phyloP scores from a whole-genome alignment of 2,113 vertebrate species.

The Mola mola region DNA sequence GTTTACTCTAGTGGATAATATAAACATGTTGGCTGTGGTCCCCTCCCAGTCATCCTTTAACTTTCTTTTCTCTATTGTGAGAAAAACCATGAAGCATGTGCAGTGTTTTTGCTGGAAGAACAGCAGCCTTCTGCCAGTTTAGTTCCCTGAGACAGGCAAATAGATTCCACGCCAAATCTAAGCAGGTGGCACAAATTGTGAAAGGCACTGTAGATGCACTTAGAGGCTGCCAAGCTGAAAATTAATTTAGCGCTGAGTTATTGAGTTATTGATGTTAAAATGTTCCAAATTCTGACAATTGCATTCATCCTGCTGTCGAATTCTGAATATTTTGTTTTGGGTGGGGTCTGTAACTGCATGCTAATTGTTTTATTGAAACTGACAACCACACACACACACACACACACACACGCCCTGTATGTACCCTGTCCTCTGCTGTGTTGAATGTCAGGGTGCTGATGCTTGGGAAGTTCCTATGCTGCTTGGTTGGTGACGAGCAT shows the following conservation, averaged over 20 bases:
- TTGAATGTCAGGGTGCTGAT: slow-evolving; percentile 55
- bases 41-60: slow-evolving; percentile 39
- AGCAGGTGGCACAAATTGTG: slow-evolving; percentile 59
- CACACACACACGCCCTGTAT: slow-evolving; percentile 17
- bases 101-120: slow-evolving; percentile 27
- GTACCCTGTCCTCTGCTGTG: slow-evolving; percentile 39
- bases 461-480: slow-evolving; percentile 51
- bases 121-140: slow-evolving; percentile 32
- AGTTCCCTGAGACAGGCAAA: slow-evolving; percentile 38
- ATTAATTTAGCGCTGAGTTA: slow-evolving; percentile 36
- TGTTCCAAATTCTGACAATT: slow-evolving; percentile 25
- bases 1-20: slow-evolving; percentile 34
- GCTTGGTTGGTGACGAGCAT: slow-evolving; percentile 48
- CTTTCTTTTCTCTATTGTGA: slow-evolving; percentile 8
- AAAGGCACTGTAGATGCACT: slow-evolving; percentile 27
- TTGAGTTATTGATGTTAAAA: slow-evolving; percentile 33
- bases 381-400: slow-evolving; percentile 18
- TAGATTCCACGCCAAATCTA: slow-evolving; percentile 53
- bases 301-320: slow-evolving; percentile 20
- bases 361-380: slow-evolving; percentile 19
- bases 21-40: slow-evolving; percentile 51
- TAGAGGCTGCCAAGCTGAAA: slow-evolving; percentile 30
- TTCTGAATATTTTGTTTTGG: slow-evolving; percentile 28
- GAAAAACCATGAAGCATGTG: slow-evolving; percentile 11
- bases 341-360: slow-evolving; percentile 27